Evolutionary conservation across 2,113 vertebrate genomes (phyloP), one percentile per base, ranked within the genome.

Genomic region (Jaculus jaculus): DNA sequence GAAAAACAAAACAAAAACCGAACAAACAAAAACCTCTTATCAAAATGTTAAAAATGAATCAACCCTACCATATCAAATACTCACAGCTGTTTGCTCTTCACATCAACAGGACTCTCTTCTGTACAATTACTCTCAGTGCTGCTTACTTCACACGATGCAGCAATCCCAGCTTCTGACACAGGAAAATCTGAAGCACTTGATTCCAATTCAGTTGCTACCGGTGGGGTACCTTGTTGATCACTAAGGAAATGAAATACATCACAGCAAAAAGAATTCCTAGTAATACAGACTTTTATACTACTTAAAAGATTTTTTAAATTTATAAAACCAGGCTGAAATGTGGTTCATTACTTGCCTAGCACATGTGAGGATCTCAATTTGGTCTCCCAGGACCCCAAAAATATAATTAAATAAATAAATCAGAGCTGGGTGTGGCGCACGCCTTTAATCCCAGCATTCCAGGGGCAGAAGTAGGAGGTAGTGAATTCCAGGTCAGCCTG

Each of bases 1-100:
- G 8, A 47, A 47, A 47, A 47, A 47, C 42, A n/a, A n/a, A n/a
- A n/a, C 42, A 47, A 47, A 47, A 47, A 47, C 8, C 8, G 8
- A 47, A 47, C 42, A 54, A 54, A 16, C 10, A 54, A 54, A 73
- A 93, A 18, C 90, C 77, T 30, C 16, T 82, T 65, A 90, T 9
- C 18, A 84, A 92, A 82, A 51, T 7, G 58, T 42, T 78, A 18
- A 72, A 75, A 85, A n/a, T 26, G 86, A 93, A 87, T 37, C 92
- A 96, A 84, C 51, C 51, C 34, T 69, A 91, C 11, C 39, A 71
- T 18, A 24, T 77, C 65, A 78, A 95, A 96, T 90, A 98, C 98
- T 98, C 95, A 98, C 98, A 17, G 21, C 60, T 93, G 60, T 93
- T 96, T 97, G 82, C 54, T 91, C 20, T 96, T 95, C 60, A 89